Percentiles rank a stretch among this genome's conserved stretches.
Evolutionary conservation across 2,888 invertebrate species (phyloP).

Genomic region (Pomacea canaliculata): DNA sequence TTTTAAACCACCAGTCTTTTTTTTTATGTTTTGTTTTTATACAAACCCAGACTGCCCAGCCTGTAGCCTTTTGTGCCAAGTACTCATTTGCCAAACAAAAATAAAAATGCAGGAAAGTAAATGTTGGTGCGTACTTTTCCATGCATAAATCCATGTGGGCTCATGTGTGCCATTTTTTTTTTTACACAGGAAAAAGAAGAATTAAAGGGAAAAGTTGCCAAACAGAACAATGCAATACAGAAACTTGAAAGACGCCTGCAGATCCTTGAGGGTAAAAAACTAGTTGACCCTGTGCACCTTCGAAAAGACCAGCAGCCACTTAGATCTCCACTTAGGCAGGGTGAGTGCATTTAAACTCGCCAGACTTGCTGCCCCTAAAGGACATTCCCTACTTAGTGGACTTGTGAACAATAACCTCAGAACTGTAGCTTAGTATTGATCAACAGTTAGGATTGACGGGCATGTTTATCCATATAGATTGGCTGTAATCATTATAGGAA

Average conservation of each 20-base stretch:
- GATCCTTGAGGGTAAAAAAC: slow-evolving; percentile 40
- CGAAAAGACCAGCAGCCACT: slow-evolving; percentile 34
- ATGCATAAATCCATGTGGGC: no score
- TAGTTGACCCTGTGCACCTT: slow-evolving; percentile 60
- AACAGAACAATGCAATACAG: slow-evolving; percentile 49
- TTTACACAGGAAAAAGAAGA: slow-evolving; percentile 49
- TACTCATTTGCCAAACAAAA: neutral
- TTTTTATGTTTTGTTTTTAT: neutral
- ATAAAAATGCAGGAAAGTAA: neutral
- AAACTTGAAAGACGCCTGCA: slow-evolving; percentile 51
- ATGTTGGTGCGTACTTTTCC: no score
- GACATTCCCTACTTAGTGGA: no score
- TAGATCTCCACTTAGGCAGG: slow-evolving; percentile 11
- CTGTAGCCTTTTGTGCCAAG: slow-evolving; percentile 1
- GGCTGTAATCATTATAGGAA: no score
- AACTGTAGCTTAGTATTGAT: no score
- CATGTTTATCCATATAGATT: no score
- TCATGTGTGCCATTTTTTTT: no score
- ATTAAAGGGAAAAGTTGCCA: slow-evolving; percentile 47
- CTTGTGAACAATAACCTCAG: no score
- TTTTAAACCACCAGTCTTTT: neutral
- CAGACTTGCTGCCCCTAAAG: no score
- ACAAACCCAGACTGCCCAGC: neutral
- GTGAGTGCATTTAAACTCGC: neutral
- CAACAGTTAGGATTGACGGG: no score